These are phyloP conservation scores for Leptinotarsa defecta DNA, from an alignment of 1,140 invertebrate species.

Conservation along the genomic window DNA sequence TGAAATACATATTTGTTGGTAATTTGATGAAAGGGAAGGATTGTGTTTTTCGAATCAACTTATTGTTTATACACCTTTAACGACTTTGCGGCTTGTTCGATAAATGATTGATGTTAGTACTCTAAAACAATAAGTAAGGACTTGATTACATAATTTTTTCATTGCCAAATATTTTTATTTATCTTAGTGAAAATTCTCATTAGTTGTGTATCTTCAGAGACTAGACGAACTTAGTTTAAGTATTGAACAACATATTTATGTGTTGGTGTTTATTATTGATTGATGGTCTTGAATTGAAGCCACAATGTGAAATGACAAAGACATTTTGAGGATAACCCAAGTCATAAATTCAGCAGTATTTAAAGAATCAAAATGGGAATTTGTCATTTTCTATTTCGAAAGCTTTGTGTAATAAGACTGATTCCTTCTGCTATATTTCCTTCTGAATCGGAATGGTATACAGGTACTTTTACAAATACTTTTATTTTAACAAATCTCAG, in stretches of 20 bases:
- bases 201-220: too few relatives aligned
- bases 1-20: neutral
- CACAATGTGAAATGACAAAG: neutral
- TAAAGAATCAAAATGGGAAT: neutral
- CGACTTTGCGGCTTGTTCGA: neutral
- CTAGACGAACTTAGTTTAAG: too few relatives aligned
- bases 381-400: neutral
- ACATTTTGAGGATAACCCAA: neutral
- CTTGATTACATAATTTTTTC: too few relatives aligned
- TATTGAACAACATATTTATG: neutral
- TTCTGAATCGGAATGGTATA: slow-evolving; percentile 2
- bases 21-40: neutral
- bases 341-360: neutral
- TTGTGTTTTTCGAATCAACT: neutral
- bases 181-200: too few relatives aligned
- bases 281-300: neutral
- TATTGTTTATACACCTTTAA: neutral
- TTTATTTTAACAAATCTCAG: neutral
- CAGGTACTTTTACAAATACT: neutral
- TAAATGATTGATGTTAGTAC: neutral
- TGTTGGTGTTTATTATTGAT: neutral
- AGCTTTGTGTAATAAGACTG: slow-evolving; percentile 41
- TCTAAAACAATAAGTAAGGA: neutral
- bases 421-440: slow-evolving; percentile 28
- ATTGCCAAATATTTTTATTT: too few relatives aligned